Evolutionary conservation across 1,140 invertebrate species (phyloP).

Genomic region (Psilanteris sp.): DNA sequence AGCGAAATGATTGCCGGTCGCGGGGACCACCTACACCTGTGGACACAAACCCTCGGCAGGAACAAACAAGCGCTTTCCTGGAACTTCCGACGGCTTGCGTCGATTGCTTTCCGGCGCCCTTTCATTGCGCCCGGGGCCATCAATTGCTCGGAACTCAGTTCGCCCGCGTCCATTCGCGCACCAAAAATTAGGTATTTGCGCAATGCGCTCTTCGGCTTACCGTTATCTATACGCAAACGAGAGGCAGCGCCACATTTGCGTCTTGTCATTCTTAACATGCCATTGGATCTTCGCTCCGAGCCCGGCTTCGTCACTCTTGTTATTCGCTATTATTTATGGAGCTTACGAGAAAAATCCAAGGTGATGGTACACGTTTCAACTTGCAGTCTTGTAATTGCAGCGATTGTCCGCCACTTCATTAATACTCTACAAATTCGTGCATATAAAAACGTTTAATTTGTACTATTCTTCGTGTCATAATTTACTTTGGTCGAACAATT

Average conservation of each 20-base stretch:
- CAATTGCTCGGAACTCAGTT: conserved; percentile 21
- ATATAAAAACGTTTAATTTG: too few relatives aligned
- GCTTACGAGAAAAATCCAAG: background rate
- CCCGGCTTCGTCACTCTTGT: conserved; percentile 6
- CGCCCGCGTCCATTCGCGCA: too few relatives aligned
- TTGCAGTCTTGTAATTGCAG: conserved; percentile 7
- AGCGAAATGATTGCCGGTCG: conserved; percentile 71
- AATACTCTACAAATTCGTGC: too few relatives aligned
- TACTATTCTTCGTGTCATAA: too few relatives aligned
- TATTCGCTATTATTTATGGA: conserved; percentile 9
- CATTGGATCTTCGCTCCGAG: background rate
- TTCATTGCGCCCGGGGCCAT: conserved; percentile 45
- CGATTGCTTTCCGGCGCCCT: conserved; percentile 57
- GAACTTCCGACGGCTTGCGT: conserved; percentile 41
- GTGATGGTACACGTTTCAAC: conserved; percentile 8
- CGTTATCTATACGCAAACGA: conserved; percentile 1
- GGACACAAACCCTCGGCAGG: conserved; percentile 44
- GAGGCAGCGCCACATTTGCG: background rate
- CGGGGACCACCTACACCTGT: conserved; percentile 69
- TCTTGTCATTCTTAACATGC: conserved; percentile 14
- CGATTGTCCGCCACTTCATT: too few relatives aligned
- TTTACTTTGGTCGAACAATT: too few relatives aligned
- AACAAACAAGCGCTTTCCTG: conserved; percentile 50
- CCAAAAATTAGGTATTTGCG: background rate
- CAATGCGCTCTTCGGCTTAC: conserved; percentile 1